Evolutionary conservation across 1,140 invertebrate species (phyloP).

Genomic region (Oedothorax gibbosus): DNA sequence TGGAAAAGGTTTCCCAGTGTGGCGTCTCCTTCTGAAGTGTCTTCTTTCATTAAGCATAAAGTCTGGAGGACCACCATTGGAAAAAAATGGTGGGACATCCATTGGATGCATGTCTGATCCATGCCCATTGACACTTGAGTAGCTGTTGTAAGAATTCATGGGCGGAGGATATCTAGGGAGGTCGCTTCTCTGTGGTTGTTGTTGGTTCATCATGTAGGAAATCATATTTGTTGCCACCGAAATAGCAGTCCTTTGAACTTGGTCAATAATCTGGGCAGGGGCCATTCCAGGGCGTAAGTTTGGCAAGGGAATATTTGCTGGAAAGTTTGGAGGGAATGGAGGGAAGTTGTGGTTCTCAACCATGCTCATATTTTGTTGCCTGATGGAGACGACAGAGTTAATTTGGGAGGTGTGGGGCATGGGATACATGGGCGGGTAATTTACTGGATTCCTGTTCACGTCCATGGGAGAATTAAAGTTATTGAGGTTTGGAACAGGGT

Average conservation of each 20-base stretch:
- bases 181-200: background rate
- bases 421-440: background rate
- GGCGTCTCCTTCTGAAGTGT: background rate
- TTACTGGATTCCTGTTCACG: background rate
- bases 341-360: background rate
- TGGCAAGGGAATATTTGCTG: background rate
- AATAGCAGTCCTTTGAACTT: conserved; percentile 27
- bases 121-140: background rate
- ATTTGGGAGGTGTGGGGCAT: background rate
- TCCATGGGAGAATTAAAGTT: background rate
- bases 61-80: background rate
- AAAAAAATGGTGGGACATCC: background rate
- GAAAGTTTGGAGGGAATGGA: background rate
- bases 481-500: background rate
- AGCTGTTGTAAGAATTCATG: background rate
- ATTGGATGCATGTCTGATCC: background rate
- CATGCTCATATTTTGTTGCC: background rate
- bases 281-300: background rate
- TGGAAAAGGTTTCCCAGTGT: conserved; percentile 19
- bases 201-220: conserved; percentile 14
- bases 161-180: background rate
- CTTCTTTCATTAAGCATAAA: background rate
- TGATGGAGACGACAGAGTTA: background rate
- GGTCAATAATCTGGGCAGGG: background rate
- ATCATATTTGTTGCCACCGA: conserved; percentile 15